Evolutionary conservation across 2,113 vertebrate species (phyloP).

Genomic region (Dunckerocampus dactyliophorus): DNA sequence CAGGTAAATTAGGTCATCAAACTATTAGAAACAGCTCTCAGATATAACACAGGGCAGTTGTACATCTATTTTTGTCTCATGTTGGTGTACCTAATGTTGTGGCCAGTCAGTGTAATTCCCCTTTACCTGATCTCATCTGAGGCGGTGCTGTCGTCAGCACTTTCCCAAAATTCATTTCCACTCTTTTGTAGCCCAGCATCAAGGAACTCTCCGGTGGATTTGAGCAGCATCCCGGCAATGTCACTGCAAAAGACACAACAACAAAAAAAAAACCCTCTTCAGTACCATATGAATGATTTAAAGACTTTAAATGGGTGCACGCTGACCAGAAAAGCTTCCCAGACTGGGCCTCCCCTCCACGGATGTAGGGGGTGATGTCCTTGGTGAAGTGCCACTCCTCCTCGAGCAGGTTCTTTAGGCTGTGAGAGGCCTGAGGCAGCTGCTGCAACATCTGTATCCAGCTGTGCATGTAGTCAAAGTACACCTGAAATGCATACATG

Average conservation of each 20-base stretch:
- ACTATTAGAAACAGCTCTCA: not conserved
- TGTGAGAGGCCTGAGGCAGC: slow-evolving; percentile 97
- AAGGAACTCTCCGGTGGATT: slow-evolving; percentile 93
- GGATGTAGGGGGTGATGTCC: slow-evolving; percentile 96
- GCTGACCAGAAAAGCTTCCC: slow-evolving; percentile 94
- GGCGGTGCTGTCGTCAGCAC: slow-evolving; percentile 85
- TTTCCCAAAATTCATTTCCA: slow-evolving; percentile 88
- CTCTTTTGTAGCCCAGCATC: slow-evolving; percentile 87
- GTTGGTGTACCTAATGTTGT: not conserved
- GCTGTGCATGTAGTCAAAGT: slow-evolving; percentile 98
- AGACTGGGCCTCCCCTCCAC: slow-evolving; percentile 96
- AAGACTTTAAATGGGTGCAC: not conserved
- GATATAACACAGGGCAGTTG: not conserved
- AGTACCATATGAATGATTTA: not conserved
- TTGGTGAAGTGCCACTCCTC: slow-evolving; percentile 99
- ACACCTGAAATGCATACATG: slow-evolving; percentile 77
- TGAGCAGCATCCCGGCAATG: slow-evolving; percentile 94
- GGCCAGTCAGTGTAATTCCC: not conserved
- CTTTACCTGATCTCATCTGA: slow-evolving; percentile 92
- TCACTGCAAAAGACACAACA: slow-evolving; percentile 72
- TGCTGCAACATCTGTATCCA: slow-evolving; percentile 99
- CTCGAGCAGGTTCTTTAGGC: slow-evolving; percentile 96
- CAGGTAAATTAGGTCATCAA: too few species aligned
- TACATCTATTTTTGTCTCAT: not conserved
- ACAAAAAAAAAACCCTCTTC: not conserved